A percentile compares a stretch with the other conserved stretches of the same genome.
Evolutionary conservation across 92 coral and sea anemone species (phyloP).

Genomic region (Porites lobata): DNA sequence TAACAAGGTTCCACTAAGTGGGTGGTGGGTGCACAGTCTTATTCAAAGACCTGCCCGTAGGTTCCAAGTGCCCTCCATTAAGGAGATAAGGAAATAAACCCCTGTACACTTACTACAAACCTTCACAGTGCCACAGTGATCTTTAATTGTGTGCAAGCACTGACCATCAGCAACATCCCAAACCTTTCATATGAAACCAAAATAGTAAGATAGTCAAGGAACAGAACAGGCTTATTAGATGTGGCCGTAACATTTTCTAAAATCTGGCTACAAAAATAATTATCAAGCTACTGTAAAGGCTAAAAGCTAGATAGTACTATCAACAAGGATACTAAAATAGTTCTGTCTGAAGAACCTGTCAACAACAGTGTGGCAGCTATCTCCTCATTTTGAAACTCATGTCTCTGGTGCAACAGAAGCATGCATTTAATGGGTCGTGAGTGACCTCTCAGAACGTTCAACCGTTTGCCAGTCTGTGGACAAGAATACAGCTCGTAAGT

Average conservation of each 20-base stretch:
- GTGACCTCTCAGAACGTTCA: constrained; percentile 85
- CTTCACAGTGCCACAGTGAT: constrained; percentile 94
- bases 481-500: neutral
- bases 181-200: constrained; percentile 59
- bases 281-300: no score
- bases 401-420: constrained; percentile 81
- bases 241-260: no score
- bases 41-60: no score
- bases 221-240: neutral
- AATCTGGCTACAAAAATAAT: no score
- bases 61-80: no score
- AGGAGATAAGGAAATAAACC: no score
- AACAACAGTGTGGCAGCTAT: constrained; percentile 66
- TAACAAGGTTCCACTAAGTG: no score
- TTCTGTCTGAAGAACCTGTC: constrained; percentile 97
- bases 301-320: neutral
- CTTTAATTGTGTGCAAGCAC: constrained; percentile 86
- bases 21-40: no score
- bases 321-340: constrained; percentile 88
- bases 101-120: constrained; percentile 42
- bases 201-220: constrained; percentile 34
- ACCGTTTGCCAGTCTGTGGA: constrained; percentile 83
- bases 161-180: constrained; percentile 96
- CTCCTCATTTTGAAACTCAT: constrained; percentile 75
- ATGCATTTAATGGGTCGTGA: constrained; percentile 93